Evolutionary conservation across 1,140 invertebrate species (phyloP).

Genomic region (Apis laboriosa): DNA sequence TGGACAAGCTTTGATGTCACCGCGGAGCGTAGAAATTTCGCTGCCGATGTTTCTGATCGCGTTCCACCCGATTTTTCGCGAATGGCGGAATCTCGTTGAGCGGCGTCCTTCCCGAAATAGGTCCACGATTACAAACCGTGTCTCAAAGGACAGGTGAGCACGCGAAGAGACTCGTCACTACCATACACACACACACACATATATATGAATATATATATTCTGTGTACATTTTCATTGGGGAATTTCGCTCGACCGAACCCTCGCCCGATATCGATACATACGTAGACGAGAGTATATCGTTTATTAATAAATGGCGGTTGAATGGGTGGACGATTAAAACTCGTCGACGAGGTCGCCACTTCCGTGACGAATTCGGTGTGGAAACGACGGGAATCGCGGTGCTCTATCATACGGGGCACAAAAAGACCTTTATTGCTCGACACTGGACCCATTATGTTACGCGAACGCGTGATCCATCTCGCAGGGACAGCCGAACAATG

Average conservation of each 20-base stretch:
- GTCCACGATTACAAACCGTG: neutral
- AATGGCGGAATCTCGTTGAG: neutral
- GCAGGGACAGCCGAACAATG: conserved; percentile 74
- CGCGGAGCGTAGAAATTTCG: conserved; percentile 5
- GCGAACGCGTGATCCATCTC: conserved; percentile 77
- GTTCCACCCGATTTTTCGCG: neutral
- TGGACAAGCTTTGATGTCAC: conserved; percentile 10
- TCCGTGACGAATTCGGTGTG: conserved; percentile 54
- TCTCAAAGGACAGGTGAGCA: neutral
- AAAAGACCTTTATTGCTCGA: conserved; percentile 78
- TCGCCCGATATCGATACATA: neutral
- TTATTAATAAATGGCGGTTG: neutral
- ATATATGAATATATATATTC: neutral
- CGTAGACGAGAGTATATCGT: neutral
- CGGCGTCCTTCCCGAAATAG: neutral
- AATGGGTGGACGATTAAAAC: neutral
- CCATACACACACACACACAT: too few relatives aligned
- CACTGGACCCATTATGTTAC: conserved; percentile 75
- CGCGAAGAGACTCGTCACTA: too few relatives aligned
- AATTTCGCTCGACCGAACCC: neutral
- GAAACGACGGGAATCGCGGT: conserved; percentile 48
- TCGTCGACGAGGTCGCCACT: neutral
- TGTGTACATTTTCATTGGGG: neutral
- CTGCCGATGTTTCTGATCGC: conserved; percentile 1
- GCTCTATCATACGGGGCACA: conserved; percentile 74